Evolutionary conservation across 2,113 vertebrate genomes (phyloP), one percentile per base, ranked within the genome.

Genomic region (Turnix velox): DNA sequence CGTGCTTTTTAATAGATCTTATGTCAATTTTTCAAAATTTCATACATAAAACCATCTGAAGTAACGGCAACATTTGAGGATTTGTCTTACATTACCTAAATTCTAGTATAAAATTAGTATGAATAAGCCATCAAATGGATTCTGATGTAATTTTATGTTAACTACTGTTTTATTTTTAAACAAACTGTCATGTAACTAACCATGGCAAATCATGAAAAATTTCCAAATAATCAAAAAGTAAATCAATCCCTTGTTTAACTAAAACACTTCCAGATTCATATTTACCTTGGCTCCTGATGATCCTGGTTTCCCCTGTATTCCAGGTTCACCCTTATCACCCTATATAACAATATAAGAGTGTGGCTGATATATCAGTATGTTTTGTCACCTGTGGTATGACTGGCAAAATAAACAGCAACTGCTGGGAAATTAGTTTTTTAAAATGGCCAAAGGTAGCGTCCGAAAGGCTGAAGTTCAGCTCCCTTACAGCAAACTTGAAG

Each of bases 321-420:
- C 99, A 94, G 91, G 96, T 92, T 98, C 99, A 8, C 99, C 99
- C 95, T 98, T 99, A 95, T 58, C 98, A 33, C 99, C 99, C 99
- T 99, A 57, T 45, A 24, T 28, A 96, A 96, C 12, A 93, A 68
- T 45, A 51, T 1, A 65, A 45, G 31, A 66, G 57, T 8, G 27
- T 61, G 25, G 28, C 23, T 69, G 45, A 75, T 28, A 67, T 3
- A 67, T 55, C 27, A 43, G 16, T 20, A 19, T 18, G 35, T 77
- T 75, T 71, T 63, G 46, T 65, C 57, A 49, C 27, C 25, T 14
- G 7, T 31, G n/a, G 4, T n/a, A 71, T 22, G 23, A 84, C 19
- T 6, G 46, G 12, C 43, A 78, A 83, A 89, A 58, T 20, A 65
- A 72, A 62, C 17, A 87, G 31, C 65, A 9, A 35, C 28, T 55